Conservation (phyloP, 2,888 invertebrate species). For the Bellardia pandia region DNA sequence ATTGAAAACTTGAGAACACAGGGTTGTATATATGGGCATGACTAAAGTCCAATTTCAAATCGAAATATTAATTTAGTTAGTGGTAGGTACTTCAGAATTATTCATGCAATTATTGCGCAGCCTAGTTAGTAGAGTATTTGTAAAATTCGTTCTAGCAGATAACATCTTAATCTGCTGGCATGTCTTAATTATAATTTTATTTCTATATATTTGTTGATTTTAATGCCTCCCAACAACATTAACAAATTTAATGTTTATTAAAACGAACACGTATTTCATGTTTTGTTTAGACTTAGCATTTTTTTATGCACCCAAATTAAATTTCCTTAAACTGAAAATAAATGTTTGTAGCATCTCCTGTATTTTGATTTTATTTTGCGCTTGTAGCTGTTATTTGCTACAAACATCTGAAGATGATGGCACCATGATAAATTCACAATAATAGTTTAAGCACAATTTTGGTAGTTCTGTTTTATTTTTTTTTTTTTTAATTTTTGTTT, state of each 20-base stretch:
- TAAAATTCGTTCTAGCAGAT: not conserved
- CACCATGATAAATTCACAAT: constrained; percentile 52
- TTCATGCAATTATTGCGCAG: too few species aligned
- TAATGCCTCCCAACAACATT: constrained; percentile 14
- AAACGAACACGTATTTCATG: constrained; percentile 65
- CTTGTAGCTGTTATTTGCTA: constrained; percentile 22
- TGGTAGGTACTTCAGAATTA: too few species aligned
- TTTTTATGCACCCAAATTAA: not conserved
- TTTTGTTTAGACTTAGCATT: constrained; percentile 33
- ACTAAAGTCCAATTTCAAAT: too few species aligned
- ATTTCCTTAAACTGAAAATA: constrained; percentile 42
- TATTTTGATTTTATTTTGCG: constrained; percentile 1
- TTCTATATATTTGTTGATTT: constrained; percentile 5
- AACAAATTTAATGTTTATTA: constrained; percentile 56
- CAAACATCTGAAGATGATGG: constrained; percentile 50
- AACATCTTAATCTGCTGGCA: not conserved
- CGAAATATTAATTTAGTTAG: too few species aligned
- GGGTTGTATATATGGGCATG: too few species aligned
- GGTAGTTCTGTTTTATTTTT: not conserved
- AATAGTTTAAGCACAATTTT: constrained; percentile 36
- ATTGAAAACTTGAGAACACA: too few species aligned
- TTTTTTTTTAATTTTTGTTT: constrained; percentile 22
- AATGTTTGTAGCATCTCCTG: constrained; percentile 14
- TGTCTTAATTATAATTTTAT: constrained; percentile 45
- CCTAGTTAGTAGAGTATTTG: not conserved